These are phyloP conservation scores for Circaetus gallicus DNA, from an alignment of 2,113 vertebrate genomes.

Conservation along the genomic window DNA sequence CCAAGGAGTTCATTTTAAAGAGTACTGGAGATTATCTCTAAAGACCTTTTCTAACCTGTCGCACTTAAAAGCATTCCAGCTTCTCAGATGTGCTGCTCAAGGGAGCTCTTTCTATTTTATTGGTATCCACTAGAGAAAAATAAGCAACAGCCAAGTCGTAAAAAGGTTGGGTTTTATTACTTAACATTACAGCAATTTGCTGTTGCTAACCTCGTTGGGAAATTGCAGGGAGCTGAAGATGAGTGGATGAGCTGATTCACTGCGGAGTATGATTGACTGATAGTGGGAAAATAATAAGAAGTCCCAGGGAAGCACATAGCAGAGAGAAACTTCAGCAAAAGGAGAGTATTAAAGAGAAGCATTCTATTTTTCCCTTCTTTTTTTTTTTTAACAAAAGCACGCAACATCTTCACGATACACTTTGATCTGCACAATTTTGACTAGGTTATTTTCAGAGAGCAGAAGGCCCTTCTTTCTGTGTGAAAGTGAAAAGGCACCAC, in stretches of 20 bases:
- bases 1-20: background rate
- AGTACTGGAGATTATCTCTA: background rate
- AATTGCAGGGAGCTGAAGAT: background rate
- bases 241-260: background rate
- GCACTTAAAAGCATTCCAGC: background rate
- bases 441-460: background rate
- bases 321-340: background rate
- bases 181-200: constrained; percentile 14
- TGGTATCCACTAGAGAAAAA: constrained; percentile 20
- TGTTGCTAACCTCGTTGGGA: background rate
- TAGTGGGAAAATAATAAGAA: background rate
- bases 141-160: background rate
- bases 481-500: background rate
- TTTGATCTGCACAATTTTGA: background rate
- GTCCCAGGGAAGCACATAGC: background rate
- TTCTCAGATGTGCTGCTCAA: background rate
- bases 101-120: constrained; percentile 1
- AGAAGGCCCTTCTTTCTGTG: background rate
- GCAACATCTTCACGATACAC: background rate
- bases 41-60: background rate
- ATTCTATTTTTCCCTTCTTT: background rate
- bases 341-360: background rate
- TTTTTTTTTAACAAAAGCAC: background rate
- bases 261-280: background rate
- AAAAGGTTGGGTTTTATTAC: background rate